Evolutionary conservation across 2,888 invertebrate genomes (phyloP), one percentile per base, ranked within the genome.

Genomic region (Calameuta pallipes): DNA sequence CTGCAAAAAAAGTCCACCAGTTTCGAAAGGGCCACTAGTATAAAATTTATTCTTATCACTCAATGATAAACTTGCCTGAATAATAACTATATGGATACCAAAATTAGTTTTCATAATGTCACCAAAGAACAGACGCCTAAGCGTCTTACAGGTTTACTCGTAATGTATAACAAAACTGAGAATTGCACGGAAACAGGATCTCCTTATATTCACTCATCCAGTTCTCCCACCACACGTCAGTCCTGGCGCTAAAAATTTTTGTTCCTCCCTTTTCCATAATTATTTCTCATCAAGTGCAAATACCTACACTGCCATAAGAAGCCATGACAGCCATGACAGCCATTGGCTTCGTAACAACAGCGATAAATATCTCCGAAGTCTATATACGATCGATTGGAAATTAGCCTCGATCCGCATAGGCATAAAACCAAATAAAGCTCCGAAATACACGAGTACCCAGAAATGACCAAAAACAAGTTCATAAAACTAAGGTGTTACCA

Each of bases 91-190:
- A 85, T 86, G 82, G 33, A 84, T 68, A 75, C 81, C 78, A 69
- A 80, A 78, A 69, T 81, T 77, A 75, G 77, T 79, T 80, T 79
- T 84, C 88, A 87, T 88, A 81, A 37, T 81, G 82, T 74, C 75
- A 79, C 56, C 56, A 56, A 56, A 9, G 56, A 56, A 56, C 23
- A 9, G 56, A 56, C 56, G 56, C 23, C 23, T 3, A 0, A 15
- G 56, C 56, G 56, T 56, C 56, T 56, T 23, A 3, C 79, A 82
- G 80, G 82, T 82, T 82, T 83, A 78, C 85, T 83, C 82, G 84
- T 84, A 85, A 87, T 85, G 83, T 87, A 87, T 87, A 87, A 88
- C 85, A 83, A 84, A 56, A 87, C 89, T 89, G 88, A 87, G 87
- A 83, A 84, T 81, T 78, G 80, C 80, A 75, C 79, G 77, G 80